Evolutionary conservation across 2,888 invertebrate genomes (phyloP).

Genomic region (Amblyjoppa proteus): DNA sequence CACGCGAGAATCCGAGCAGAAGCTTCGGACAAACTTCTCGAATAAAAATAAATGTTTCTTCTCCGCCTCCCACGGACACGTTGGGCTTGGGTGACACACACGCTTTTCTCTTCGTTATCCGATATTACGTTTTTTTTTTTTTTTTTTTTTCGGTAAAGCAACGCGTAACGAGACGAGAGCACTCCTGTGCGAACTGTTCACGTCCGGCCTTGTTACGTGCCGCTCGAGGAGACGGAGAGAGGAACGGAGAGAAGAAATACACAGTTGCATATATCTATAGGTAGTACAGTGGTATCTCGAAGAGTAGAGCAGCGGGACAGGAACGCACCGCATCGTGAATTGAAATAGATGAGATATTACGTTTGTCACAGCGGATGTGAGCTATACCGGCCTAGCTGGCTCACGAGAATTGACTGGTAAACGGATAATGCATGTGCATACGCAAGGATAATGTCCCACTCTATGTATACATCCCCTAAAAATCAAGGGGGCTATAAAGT

Average conservation of each 20-base stretch:
- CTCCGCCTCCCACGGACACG: not conserved
- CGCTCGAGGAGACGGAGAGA: not conserved
- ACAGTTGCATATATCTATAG: conserved; percentile 1
- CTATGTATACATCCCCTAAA: not conserved
- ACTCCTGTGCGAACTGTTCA: conserved; percentile 53
- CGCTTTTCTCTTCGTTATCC: conserved; percentile 11
- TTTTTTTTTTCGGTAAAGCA: conserved; percentile 19
- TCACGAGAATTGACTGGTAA: conserved; percentile 58
- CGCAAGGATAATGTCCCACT: not conserved
- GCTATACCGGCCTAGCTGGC: conserved; percentile 44
- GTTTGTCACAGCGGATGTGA: conserved; percentile 66
- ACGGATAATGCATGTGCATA: conserved; percentile 46
- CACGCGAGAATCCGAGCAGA: conserved; percentile 13
- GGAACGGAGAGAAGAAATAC: conserved; percentile 32
- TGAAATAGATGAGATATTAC: conserved; percentile 72
- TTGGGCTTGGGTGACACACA: not conserved
- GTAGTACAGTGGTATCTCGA: not conserved
- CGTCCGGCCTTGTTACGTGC: conserved; percentile 66
- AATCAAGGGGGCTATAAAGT: not conserved
- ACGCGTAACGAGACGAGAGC: conserved; percentile 27
- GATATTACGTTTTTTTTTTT: conserved; percentile 7
- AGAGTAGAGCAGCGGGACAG: conserved; percentile 19
- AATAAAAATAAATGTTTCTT: conserved; percentile 50
- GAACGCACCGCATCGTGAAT: conserved; percentile 65
- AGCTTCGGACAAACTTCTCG: conserved; percentile 32